These are phyloP conservation scores for Lysandra coridon DNA, from an alignment of 2,888 invertebrate genomes.

Conservation along the genomic window DNA sequence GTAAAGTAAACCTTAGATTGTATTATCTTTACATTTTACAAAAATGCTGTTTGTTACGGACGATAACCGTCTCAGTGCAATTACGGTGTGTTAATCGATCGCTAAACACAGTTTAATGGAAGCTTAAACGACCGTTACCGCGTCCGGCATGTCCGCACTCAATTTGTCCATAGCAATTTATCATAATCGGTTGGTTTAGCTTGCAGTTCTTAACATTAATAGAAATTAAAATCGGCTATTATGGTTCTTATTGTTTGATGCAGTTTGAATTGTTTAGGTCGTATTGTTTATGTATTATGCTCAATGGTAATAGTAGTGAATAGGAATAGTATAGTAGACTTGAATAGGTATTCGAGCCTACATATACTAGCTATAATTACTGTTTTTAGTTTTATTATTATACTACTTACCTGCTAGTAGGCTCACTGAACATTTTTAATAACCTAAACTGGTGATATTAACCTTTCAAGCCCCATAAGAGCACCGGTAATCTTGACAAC, in stretches of 20 bases:
- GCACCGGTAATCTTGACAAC: too few species aligned
- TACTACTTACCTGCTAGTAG: too few species aligned
- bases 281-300: too few species aligned
- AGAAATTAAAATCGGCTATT: neutral
- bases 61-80: neutral
- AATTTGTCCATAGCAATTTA: neutral
- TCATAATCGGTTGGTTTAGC: neutral
- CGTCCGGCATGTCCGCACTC: slow-evolving; percentile 7
- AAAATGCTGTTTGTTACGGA: neutral
- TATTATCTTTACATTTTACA: neutral
- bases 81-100: neutral
- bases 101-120: slow-evolving; percentile 15
- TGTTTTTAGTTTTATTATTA: too few species aligned
- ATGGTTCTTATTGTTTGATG: neutral
- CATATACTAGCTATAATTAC: too few species aligned
- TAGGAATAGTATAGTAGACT: too few species aligned
- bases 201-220: neutral
- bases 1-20: neutral
- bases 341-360: too few species aligned
- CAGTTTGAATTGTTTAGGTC: too few species aligned
- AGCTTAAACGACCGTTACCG: slow-evolving; percentile 8
- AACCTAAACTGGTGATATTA: too few species aligned
- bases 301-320: too few species aligned
- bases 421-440: too few species aligned
- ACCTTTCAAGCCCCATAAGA: too few species aligned